These are phyloP conservation scores for Dendrocopos noguchii DNA, from an alignment of 2,113 vertebrate species.

Conservation along the genomic window DNA sequence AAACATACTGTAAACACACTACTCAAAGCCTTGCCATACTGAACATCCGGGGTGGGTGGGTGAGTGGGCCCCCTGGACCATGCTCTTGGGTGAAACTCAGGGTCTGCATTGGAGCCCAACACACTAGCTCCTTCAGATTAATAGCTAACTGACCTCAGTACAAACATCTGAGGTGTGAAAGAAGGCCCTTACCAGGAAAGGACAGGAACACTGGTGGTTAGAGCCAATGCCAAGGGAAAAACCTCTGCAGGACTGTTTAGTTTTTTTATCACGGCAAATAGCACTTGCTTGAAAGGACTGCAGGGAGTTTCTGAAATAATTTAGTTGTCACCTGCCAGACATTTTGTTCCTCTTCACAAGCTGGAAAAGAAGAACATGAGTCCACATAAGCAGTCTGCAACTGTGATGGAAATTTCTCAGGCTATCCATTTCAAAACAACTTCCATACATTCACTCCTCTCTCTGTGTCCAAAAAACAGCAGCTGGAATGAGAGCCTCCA, in stretches of 20 bases:
- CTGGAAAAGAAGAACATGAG: not conserved
- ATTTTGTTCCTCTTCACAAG: not conserved
- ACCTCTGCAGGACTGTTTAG: not conserved
- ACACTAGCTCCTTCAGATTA: not conserved
- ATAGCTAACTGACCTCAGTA: not conserved
- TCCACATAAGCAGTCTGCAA: not conserved
- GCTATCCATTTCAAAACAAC: not conserved
- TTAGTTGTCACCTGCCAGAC: not conserved
- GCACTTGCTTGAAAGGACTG: not conserved
- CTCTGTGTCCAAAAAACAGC: not conserved
- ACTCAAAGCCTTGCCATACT: not conserved
- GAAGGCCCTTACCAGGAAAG: not conserved
- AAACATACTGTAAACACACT: not conserved
- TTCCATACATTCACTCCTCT: not conserved
- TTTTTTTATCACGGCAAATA: not conserved
- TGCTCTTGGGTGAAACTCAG: not conserved
- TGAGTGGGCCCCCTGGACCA: not conserved
- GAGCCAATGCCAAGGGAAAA: not conserved
- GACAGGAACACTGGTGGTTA: not conserved
- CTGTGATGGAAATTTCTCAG: not conserved
- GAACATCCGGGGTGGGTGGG: not conserved
- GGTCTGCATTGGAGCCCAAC: rapidly evolving
- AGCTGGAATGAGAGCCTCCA: not conserved
- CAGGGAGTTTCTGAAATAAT: not conserved
- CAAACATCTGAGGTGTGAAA: not conserved